Conservation (phyloP, 2,113 vertebrate species). For the Nansenia antarctica region DNA sequence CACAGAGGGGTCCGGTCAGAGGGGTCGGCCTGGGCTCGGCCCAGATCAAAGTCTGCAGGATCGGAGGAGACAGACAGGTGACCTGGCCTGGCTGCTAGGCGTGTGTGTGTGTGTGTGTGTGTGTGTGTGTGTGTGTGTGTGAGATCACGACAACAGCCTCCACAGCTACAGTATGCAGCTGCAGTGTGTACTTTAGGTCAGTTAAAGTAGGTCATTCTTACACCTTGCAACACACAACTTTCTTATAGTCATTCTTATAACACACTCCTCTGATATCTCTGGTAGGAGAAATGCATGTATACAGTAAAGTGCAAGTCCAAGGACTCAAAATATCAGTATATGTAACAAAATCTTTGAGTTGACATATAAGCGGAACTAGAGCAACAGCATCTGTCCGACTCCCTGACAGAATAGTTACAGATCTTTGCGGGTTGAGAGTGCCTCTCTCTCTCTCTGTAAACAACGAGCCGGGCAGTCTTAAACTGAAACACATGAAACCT, state of each 20-base stretch:
- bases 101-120: no score
- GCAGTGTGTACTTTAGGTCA: neutral
- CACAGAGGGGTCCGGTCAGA: conserved; percentile 42
- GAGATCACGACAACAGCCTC: no score
- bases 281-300: neutral
- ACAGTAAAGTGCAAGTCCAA: neutral
- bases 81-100: neutral
- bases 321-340: neutral
- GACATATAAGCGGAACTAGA: neutral
- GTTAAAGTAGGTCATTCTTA: neutral
- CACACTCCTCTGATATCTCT: neutral
- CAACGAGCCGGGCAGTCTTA: conserved; percentile 45
- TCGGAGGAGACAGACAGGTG: conserved; percentile 45
- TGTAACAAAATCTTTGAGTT: neutral
- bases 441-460: conserved; percentile 47
- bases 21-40: conserved; percentile 31
- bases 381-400: neutral
- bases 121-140: conserved; percentile 3
- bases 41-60: conserved; percentile 51
- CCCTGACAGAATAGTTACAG: conserved; percentile 41
- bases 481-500: conserved; percentile 62
- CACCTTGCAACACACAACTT: neutral
- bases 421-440: conserved; percentile 66
- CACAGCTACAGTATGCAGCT: neutral
- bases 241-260: neutral